Base-by-base conservation (phyloP, 2,888 invertebrate species). In the Lithophane socia region DNA sequence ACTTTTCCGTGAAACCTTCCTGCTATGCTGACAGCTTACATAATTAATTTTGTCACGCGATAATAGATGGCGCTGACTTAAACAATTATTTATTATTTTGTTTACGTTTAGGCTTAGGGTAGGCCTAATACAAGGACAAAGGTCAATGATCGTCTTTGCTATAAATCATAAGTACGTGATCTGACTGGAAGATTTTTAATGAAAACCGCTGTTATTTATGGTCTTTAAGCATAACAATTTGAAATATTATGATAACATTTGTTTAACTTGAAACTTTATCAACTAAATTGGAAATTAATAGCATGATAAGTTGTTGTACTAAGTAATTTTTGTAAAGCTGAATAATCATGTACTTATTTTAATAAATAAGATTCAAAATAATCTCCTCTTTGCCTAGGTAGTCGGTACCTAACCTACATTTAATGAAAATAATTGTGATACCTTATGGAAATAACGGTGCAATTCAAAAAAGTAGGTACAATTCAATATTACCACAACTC, bases 91-190 rank as follows among this genome's bases (percentile, higher is more conserved):
- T n/a, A 21, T 37, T 73, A 7, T 67, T 67, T 42, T 49, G 29
- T 60, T 79, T 37, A 37, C 37, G 37, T 54, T 58, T 13, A 44
- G 2, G 13, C 3, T 29, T 60, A 24, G 0, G 16, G 8, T 37
- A 74, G 13, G 21, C 21, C 9, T 21, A 16, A 64, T 1, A n/a
- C 49, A 70, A 80, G 65, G 56, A 18, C 65, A 47, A 52, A 67
- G 71, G 42, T 21, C 54, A 74, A 71, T 52, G 56, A 24, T 72
- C 56, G 49, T 1, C 1, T n/a, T 29, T 12, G 44, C 64, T 61
- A 72, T 82, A 64, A 65, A 79, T 82, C 79, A 58, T 61, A 68
- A 16, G 18, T 60, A 79, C 56, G 71, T 82, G 68, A 75, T 75
- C 42, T 21, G 60, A 65, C 47, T 79, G 37, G 5, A 64, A 42